Conservation (phyloP, 1,140 invertebrate genomes). For the Papilio machaon region DNA sequence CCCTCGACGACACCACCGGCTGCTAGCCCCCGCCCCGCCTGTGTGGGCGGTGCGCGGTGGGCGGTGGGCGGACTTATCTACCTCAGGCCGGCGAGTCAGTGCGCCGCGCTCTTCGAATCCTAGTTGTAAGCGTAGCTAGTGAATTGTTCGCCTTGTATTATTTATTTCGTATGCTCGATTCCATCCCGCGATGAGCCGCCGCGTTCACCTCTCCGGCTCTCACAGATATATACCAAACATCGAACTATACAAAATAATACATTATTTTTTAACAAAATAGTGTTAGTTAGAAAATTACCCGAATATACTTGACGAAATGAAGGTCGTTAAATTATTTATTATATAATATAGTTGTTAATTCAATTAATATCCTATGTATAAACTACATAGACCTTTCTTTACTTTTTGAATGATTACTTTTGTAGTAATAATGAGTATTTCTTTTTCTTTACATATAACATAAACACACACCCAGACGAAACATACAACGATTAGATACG, state of each 20-base stretch:
- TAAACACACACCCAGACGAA: neutral
- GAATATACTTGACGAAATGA: neutral
- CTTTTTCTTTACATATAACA: neutral
- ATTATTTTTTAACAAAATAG: too few species aligned
- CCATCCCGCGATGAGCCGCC: slow-evolving; percentile 33
- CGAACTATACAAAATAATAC: neutral
- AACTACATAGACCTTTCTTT: neutral
- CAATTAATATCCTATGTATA: slow-evolving; percentile 2
- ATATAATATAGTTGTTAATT: neutral
- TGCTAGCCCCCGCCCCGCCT: slow-evolving; percentile 46
- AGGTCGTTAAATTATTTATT: neutral
- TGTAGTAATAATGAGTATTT: neutral
- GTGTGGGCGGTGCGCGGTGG: slow-evolving; percentile 13
- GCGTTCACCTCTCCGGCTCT: neutral
- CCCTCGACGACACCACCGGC: slow-evolving; percentile 39
- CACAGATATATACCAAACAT: neutral
- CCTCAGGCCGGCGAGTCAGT: slow-evolving; percentile 62
- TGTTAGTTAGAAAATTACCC: neutral
- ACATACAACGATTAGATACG: neutral
- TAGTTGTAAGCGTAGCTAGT: slow-evolving; percentile 78
- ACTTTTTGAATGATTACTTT: neutral
- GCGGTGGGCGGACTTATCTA: slow-evolving; percentile 56
- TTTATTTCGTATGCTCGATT: slow-evolving; percentile 61
- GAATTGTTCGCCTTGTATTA: slow-evolving; percentile 67
- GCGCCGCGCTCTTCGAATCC: slow-evolving; percentile 74